Evolutionary conservation across 2,797 vertebrate species (phyloP).

Genomic region (Poeciliopsis infans): DNA sequence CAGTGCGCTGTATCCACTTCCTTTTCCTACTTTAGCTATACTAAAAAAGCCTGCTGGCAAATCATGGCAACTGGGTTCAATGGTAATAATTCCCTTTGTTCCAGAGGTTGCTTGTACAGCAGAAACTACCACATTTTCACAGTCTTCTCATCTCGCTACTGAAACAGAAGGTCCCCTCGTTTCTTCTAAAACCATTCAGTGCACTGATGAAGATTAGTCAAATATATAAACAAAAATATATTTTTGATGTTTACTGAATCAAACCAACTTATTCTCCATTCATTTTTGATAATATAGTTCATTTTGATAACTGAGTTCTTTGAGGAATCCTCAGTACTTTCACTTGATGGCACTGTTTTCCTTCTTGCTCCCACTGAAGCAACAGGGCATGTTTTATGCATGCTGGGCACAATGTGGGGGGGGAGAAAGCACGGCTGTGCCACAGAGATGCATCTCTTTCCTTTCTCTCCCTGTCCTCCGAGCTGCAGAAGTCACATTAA

Average conservation of each 20-base stretch:
- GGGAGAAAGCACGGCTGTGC: slow-evolving; percentile 56
- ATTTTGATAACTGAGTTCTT: slow-evolving; percentile 62
- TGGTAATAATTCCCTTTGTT: slow-evolving; percentile 73
- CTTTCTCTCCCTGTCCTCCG: slow-evolving; percentile 56
- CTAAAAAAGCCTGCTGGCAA: slow-evolving; percentile 37
- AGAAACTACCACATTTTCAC: slow-evolving; percentile 53
- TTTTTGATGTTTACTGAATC: slow-evolving; percentile 10
- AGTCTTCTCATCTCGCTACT: slow-evolving; percentile 44
- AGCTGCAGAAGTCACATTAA: slow-evolving; percentile 56
- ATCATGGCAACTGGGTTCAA: slow-evolving; percentile 67
- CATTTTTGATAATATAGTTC: slow-evolving; percentile 48
- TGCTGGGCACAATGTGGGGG: slow-evolving; percentile 69
- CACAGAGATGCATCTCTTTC: slow-evolving; percentile 46
- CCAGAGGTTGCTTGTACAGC: slow-evolving; percentile 47
- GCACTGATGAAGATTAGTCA: slow-evolving; percentile 20
- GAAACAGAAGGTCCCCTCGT: slow-evolving; percentile 30
- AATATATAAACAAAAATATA: background rate
- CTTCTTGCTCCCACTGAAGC: slow-evolving; percentile 85
- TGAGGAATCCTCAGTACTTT: slow-evolving; percentile 93
- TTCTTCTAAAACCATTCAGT: slow-evolving; percentile 28
- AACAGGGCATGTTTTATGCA: slow-evolving; percentile 82
- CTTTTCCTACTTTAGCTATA: slow-evolving; percentile 49
- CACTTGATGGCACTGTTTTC: slow-evolving; percentile 99
- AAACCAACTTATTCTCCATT: slow-evolving; percentile 3
- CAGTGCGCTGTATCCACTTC: slow-evolving; percentile 46